Conservation (phyloP, 2,888 invertebrate species). For the Eulithis prunata region DNA sequence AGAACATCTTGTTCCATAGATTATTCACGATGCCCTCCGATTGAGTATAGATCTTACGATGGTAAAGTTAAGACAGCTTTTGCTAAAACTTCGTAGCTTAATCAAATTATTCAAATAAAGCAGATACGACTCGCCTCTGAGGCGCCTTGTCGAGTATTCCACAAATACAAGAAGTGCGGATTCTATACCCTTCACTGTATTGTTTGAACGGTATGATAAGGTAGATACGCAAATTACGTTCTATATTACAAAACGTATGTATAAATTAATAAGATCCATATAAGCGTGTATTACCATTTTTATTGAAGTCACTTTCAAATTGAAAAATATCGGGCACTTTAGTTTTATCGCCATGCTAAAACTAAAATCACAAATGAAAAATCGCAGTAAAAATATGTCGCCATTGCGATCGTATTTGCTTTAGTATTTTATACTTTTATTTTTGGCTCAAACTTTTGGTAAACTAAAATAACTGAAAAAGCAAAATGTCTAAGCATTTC, state of each 20-base stretch:
- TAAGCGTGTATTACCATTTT: too few species aligned
- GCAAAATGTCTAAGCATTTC: not conserved
- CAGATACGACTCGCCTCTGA: slow-evolving; percentile 63
- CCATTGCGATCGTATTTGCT: too few species aligned
- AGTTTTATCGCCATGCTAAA: too few species aligned
- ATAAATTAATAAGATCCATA: too few species aligned
- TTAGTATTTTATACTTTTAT: too few species aligned
- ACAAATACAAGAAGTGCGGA: slow-evolving; percentile 53
- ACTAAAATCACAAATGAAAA: too few species aligned
- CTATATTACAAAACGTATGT: too few species aligned
- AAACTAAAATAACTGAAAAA: too few species aligned
- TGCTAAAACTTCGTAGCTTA: slow-evolving; percentile 57
- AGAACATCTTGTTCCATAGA: slow-evolving; percentile 49
- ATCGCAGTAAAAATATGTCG: too few species aligned
- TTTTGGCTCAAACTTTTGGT: too few species aligned
- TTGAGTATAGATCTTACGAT: slow-evolving; percentile 35
- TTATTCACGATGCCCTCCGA: slow-evolving; percentile 34
- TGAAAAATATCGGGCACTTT: too few species aligned
- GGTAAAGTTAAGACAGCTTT: slow-evolving; percentile 35
- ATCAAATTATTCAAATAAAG: slow-evolving; percentile 80
- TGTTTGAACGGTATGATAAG: slow-evolving; percentile 9
- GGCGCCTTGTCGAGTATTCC: slow-evolving; percentile 67
- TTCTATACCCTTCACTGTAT: slow-evolving; percentile 20
- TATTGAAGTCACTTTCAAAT: too few species aligned
- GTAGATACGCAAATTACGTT: not conserved